Percentiles rank a stretch among this genome's conserved stretches.
phyloP scores from a whole-genome alignment of 2,888 invertebrate species.

The Elysia crispata region DNA sequence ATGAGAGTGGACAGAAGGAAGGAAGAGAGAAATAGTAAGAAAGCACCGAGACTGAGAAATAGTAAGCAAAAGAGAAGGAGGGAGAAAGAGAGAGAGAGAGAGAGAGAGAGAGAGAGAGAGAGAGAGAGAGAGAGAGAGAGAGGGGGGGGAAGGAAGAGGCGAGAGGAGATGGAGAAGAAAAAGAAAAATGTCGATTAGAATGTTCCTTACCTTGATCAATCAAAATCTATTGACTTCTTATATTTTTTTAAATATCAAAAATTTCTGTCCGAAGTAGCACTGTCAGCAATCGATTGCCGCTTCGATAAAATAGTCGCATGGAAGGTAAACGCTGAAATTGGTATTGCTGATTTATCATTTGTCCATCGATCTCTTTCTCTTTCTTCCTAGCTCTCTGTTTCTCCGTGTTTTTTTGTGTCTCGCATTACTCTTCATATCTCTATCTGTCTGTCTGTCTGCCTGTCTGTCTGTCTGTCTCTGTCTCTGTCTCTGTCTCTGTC shows the following conservation, averaged over 20 bases:
- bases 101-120: constrained; percentile 34
- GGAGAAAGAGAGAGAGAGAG: background rate
- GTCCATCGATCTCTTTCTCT: background rate
- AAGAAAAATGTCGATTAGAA: background rate
- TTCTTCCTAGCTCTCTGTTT: constrained; percentile 3
- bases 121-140: constrained; percentile 35
- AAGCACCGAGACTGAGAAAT: too few relatives aligned
- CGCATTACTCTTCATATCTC: constrained; percentile 11
- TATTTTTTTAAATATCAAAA: background rate
- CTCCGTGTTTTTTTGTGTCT: too few relatives aligned
- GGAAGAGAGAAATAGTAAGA: too few relatives aligned
- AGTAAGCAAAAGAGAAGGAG: too few relatives aligned
- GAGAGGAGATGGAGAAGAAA: background rate
- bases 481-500: too few relatives aligned
- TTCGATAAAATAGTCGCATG: too few relatives aligned
- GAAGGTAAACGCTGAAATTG: background rate
- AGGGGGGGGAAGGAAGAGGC: constrained; percentile 4
- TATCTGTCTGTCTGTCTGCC: constrained; percentile 11
- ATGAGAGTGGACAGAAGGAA: too few relatives aligned
- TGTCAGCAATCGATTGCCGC: too few relatives aligned
- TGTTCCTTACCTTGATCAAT: background rate
- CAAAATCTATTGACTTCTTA: too few relatives aligned
- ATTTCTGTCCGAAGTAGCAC: background rate
- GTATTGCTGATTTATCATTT: background rate
- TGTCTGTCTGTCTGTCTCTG: background rate